Evolutionary conservation across 2,888 invertebrate genomes (phyloP).

Genomic region (Apamea crenata): DNA sequence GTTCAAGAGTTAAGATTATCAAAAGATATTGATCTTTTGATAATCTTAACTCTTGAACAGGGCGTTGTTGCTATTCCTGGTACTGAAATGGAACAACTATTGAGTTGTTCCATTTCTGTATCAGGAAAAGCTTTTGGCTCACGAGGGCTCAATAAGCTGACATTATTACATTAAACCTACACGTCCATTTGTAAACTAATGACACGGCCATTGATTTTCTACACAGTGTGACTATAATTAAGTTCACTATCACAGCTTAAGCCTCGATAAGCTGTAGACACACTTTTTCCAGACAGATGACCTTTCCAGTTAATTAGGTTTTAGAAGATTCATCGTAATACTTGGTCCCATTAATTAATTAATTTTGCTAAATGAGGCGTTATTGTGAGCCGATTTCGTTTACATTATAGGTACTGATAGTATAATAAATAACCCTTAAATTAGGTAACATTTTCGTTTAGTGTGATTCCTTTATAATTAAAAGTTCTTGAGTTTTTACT

Average conservation of each 20-base stretch:
- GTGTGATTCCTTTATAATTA: not conserved
- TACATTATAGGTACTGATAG: constrained; percentile 19
- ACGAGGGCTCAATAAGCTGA: not conserved
- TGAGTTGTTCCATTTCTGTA: not conserved
- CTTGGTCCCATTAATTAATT: constrained; percentile 54
- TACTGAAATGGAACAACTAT: not conserved
- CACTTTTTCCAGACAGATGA: constrained; percentile 58
- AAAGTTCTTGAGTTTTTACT: not conserved
- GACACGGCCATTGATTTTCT: constrained; percentile 22
- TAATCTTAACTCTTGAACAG: no score
- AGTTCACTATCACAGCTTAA: constrained; percentile 26
- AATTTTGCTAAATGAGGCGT: constrained; percentile 48
- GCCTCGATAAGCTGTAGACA: constrained; percentile 13
- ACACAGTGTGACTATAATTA: constrained; percentile 14
- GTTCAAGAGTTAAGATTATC: not conserved
- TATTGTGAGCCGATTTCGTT: constrained; percentile 35
- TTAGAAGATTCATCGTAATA: constrained; percentile 55
- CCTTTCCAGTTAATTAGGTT: constrained; percentile 63
- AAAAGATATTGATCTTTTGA: no score
- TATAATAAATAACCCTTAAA: constrained; percentile 1
- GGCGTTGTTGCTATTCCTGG: not conserved
- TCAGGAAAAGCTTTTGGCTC: not conserved
- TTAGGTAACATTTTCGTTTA: constrained; percentile 2
- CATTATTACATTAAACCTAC: not conserved
- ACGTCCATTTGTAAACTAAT: not conserved